Percentiles rank a stretch among this genome's conserved stretches.
These are phyloP conservation scores for Diacarnus erythraeanus DNA, from an alignment of 37 sponge, comb jelly and placozoan genomes.

Conservation along the genomic window DNA sequence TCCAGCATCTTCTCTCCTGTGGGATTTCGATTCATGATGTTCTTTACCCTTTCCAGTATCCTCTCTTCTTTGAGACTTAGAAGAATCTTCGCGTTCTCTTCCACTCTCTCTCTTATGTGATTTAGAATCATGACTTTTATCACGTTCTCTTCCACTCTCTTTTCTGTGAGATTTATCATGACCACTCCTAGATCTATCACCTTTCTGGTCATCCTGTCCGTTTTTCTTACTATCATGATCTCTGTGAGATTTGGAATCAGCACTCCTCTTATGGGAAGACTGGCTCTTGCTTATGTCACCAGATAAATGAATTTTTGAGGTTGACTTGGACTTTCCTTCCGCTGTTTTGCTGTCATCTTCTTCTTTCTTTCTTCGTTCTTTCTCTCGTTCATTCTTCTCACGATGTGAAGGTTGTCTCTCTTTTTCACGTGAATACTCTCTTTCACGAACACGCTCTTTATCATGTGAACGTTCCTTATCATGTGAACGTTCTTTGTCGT, in stretches of 20 bases:
- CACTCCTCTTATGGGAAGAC: too few relatives aligned
- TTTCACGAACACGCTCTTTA: neutral
- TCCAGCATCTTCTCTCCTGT: neutral
- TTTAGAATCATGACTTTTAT: too few relatives aligned
- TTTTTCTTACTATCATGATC: too few relatives aligned
- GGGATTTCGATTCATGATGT: neutral
- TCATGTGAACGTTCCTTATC: neutral
- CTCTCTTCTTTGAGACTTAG: constrained; percentile 6
- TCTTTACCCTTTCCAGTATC: neutral
- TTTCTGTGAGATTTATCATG: neutral
- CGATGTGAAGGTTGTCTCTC: neutral
- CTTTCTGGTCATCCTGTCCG: too few relatives aligned
- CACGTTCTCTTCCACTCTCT: constrained; percentile 6
- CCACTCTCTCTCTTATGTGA: neutral
- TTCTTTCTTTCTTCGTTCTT: neutral
- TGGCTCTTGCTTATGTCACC: too few relatives aligned
- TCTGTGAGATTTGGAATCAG: too few relatives aligned
- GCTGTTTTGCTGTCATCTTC: neutral
- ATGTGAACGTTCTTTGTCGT: neutral
- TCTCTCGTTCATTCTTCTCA: neutral
- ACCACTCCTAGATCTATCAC: too few relatives aligned
- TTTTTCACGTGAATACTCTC: neutral
- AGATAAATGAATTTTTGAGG: too few relatives aligned
- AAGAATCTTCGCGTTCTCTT: constrained; percentile 4
- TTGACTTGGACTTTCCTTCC: too few relatives aligned